Conservation (phyloP, 1,140 invertebrate species). For the Papilio dardanus region DNA sequence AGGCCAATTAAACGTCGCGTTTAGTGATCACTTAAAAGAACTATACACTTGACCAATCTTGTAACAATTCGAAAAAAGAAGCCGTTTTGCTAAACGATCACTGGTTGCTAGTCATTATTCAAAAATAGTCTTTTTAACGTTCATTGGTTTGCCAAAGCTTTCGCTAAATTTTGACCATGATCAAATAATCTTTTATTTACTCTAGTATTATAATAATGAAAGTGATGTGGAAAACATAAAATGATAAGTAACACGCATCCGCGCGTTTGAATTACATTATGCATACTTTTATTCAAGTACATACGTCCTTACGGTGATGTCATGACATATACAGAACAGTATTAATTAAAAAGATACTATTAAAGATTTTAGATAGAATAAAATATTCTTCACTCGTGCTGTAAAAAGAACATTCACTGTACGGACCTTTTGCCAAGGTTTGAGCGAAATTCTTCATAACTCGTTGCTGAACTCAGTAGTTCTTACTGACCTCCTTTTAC, state of each 20-base stretch:
- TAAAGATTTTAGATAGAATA: background rate
- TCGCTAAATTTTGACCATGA: background rate
- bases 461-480: background rate
- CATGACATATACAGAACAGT: slow-evolving; percentile 1
- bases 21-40: background rate
- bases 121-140: background rate
- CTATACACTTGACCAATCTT: too few species aligned
- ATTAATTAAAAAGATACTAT: background rate
- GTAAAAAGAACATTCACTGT: background rate
- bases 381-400: background rate
- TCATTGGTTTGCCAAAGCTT: background rate
- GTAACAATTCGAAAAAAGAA: too few species aligned
- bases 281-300: slow-evolving; percentile 4
- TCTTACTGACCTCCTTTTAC: slow-evolving; percentile 3
- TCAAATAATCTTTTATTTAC: background rate
- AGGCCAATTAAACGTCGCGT: background rate
- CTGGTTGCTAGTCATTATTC: background rate
- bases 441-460: background rate
- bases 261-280: slow-evolving; percentile 17
- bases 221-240: background rate
- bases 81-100: too few species aligned
- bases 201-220: background rate
- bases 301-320: background rate
- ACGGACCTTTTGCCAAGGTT: background rate
- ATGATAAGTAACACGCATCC: slow-evolving; percentile 3